Evolutionary conservation across 2,888 invertebrate species (phyloP), one percentile per base, ranked within the genome.

Genomic region (Agrotis clavis): DNA sequence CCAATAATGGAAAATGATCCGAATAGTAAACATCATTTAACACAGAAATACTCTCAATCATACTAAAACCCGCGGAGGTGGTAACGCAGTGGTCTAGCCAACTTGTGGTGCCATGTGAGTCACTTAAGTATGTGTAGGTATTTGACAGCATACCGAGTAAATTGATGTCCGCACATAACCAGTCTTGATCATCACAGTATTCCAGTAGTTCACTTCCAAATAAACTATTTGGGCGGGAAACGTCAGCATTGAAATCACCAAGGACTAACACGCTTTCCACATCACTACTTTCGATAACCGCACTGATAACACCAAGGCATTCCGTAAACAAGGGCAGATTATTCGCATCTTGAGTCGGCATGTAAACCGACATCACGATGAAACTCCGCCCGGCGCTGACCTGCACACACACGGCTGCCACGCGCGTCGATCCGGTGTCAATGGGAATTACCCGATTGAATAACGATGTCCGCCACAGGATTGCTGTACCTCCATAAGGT

Each of bases 241-340:
- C 13, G 14, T 73, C 61, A 4, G 73, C 64, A 45, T 73, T 73
- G 61, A 25, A 65, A 25, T 72, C 72, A 51, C 72, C 72, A 6
- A 73, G 59, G 21, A 59, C 51, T 41, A 69, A 19, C 2, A 68
- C 61, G 50, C 45, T 69, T 61, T 66, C 57, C 57, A 64, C 47
- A 56, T 56, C 45, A 50, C 18, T 65, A 16, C 13, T 66, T 57
- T 74, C 65, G 18, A 61, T 69, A 25, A 74, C 45, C 11, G 61
- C 68, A 68, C 64, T 73, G 16, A 68, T 64, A 4, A 60, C 60
- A n/a, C 67, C 61, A 1, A 74, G 48, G 13, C 68, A 69, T 45
- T 74, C 64, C n/a, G 69, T 69, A 35, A 66, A 74, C 13, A 69
- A n/a, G 1, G 69, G 65, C 19, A 74, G 47, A 21, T 66, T 74